phyloP scores from a whole-genome alignment of 2,797 vertebrate species.

The Parauchenoglanis ngamensis region DNA sequence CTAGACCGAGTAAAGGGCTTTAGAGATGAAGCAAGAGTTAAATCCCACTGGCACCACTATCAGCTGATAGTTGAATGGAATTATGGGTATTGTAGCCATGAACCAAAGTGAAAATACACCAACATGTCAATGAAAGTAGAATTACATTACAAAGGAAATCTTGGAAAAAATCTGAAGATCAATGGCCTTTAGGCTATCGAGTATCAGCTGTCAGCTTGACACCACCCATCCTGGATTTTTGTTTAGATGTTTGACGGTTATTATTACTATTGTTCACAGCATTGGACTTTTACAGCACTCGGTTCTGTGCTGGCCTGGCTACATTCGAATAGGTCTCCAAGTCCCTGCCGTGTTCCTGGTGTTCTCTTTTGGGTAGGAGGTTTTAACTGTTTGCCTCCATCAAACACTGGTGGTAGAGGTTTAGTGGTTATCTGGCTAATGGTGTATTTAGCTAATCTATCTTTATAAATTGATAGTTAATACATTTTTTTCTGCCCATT shows the following conservation, averaged over 20 bases:
- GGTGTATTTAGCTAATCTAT: not conserved
- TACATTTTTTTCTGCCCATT: not conserved
- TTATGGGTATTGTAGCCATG: not conserved
- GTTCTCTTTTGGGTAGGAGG: not conserved
- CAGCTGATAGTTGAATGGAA: not conserved
- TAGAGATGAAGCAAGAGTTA: not conserved
- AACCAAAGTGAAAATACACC: not conserved
- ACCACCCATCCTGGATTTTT: not conserved
- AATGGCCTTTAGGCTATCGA: not conserved
- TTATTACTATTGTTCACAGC: not conserved
- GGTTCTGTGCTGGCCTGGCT: not conserved
- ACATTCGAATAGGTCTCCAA: not conserved
- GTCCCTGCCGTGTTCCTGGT: not conserved
- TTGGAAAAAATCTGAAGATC: not conserved
- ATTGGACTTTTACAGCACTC: not conserved
- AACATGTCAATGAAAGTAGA: not conserved
- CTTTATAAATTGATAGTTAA: not conserved
- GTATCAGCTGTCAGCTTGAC: not conserved
- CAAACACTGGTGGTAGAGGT: not conserved
- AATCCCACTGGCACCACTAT: not conserved
- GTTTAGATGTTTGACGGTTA: not conserved
- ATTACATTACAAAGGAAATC: not conserved
- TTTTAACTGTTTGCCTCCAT: not conserved
- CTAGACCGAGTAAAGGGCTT: not conserved
- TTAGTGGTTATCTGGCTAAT: not conserved